Percentiles rank a stretch among this genome's conserved stretches.
Evolutionary conservation across 2,797 vertebrate genomes (phyloP).

Genomic region (Babyrousa celebensis): DNA sequence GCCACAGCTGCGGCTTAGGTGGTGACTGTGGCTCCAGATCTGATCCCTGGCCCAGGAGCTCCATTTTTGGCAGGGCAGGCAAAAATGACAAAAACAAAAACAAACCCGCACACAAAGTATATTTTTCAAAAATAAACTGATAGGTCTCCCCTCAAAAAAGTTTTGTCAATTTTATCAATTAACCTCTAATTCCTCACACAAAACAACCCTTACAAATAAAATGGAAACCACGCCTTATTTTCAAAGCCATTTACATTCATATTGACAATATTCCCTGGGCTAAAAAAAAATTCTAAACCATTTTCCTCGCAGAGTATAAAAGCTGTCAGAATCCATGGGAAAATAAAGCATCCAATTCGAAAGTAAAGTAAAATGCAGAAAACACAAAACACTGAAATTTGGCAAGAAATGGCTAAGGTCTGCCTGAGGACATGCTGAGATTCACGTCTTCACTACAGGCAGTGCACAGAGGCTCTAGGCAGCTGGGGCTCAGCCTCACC

Average conservation of each 20-base stretch:
- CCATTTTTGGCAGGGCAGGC: too few species aligned
- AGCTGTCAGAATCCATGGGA: slow-evolving; percentile 22
- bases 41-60: too few species aligned
- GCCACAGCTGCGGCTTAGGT: too few species aligned
- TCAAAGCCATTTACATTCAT: neutral
- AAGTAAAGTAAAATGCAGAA: slow-evolving; percentile 68
- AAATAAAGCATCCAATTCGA: slow-evolving; percentile 64
- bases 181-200: slow-evolving; percentile 49
- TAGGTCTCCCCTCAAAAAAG: neutral
- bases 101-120: too few species aligned
- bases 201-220: slow-evolving; percentile 53
- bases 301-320: slow-evolving; percentile 29
- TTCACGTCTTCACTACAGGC: neutral
- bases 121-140: slow-evolving; percentile 54
- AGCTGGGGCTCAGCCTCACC: neutral
- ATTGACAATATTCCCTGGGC: neutral
- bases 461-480: neutral
- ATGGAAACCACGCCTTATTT: slow-evolving; percentile 50
- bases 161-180: slow-evolving; percentile 47
- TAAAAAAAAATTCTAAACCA: slow-evolving; percentile 63
- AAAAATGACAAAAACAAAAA: too few species aligned
- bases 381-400: slow-evolving; percentile 35
- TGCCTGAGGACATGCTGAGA: neutral
- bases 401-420: neutral
- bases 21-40: too few species aligned